phyloP scores from a whole-genome alignment of 2,888 invertebrate genomes.

The Drosophila tanythrix region DNA sequence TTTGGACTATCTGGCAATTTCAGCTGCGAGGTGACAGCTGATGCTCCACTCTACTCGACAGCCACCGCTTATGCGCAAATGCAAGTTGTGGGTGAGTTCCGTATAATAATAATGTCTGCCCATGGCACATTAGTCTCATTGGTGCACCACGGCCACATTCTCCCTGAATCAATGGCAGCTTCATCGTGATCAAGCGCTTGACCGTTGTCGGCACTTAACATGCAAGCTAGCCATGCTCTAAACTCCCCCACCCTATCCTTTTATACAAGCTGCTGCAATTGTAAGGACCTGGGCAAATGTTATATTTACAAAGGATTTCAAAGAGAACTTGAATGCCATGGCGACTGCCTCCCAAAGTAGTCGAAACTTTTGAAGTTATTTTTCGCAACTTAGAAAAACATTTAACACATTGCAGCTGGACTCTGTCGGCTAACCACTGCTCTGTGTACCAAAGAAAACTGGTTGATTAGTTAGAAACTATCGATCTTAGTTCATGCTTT shows the following conservation, averaged over 20 bases:
- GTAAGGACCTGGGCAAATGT: neutral
- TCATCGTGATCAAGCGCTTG: constrained; percentile 20
- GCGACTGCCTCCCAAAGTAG: neutral
- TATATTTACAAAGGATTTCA: constrained; percentile 2
- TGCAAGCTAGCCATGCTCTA: neutral
- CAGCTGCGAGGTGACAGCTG: constrained; percentile 90
- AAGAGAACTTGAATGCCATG: neutral
- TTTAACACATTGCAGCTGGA: neutral
- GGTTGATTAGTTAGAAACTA: neutral
- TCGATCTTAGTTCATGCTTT: neutral
- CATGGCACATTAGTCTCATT: constrained; percentile 24
- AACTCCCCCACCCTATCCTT: neutral
- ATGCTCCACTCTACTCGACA: constrained; percentile 89
- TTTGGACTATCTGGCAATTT: constrained; percentile 89
- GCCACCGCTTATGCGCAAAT: constrained; percentile 88
- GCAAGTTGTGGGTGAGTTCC: constrained; percentile 89
- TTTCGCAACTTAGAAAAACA: neutral
- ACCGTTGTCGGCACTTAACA: constrained; percentile 17
- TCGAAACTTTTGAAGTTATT: neutral
- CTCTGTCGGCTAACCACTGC: neutral
- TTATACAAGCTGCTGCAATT: neutral
- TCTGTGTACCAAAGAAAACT: neutral
- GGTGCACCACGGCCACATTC: constrained; percentile 10
- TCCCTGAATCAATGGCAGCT: constrained; percentile 11
- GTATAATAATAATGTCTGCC: constrained; percentile 3